These are phyloP conservation scores for Drosophila ficusphila DNA, from an alignment of 1,140 invertebrate genomes.

Conservation along the genomic window DNA sequence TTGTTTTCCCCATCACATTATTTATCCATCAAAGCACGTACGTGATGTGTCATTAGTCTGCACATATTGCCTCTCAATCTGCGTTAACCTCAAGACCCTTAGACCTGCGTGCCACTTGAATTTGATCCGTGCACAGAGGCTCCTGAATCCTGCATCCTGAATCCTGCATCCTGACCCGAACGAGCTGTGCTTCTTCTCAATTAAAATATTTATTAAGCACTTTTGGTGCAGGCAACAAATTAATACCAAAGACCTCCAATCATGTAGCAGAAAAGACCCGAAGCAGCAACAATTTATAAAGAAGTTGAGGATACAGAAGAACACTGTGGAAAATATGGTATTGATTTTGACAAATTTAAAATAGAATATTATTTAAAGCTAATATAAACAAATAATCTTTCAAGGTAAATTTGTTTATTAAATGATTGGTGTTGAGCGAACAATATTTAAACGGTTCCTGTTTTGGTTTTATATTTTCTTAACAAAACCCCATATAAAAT, in stretches of 20 bases:
- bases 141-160: constrained; percentile 1
- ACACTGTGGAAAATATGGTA: not conserved
- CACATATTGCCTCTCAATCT: constrained; percentile 30
- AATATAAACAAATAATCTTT: too few relatives aligned
- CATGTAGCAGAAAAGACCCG: not conserved
- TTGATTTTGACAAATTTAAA: not conserved
- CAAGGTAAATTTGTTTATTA: too few relatives aligned
- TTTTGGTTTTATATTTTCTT: too few relatives aligned
- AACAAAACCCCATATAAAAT: too few relatives aligned
- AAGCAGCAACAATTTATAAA: constrained; percentile 22
- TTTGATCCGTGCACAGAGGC: constrained; percentile 21
- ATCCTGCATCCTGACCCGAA: constrained; percentile 14
- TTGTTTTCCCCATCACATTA: constrained; percentile 9
- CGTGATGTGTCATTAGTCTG: constrained; percentile 30
- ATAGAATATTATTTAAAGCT: too few relatives aligned
- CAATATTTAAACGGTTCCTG: too few relatives aligned
- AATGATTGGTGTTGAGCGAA: too few relatives aligned
- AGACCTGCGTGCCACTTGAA: constrained; percentile 33
- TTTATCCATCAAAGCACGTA: constrained; percentile 31
- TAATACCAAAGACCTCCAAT: constrained; percentile 48
- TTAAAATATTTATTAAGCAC: constrained; percentile 79
- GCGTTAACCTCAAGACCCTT: constrained; percentile 10
- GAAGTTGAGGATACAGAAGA: constrained; percentile 10
- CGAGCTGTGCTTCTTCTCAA: constrained; percentile 38
- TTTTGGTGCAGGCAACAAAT: constrained; percentile 75